Conservation (phyloP, 2,797 vertebrate species). For the Sebastes matsubarae region DNA sequence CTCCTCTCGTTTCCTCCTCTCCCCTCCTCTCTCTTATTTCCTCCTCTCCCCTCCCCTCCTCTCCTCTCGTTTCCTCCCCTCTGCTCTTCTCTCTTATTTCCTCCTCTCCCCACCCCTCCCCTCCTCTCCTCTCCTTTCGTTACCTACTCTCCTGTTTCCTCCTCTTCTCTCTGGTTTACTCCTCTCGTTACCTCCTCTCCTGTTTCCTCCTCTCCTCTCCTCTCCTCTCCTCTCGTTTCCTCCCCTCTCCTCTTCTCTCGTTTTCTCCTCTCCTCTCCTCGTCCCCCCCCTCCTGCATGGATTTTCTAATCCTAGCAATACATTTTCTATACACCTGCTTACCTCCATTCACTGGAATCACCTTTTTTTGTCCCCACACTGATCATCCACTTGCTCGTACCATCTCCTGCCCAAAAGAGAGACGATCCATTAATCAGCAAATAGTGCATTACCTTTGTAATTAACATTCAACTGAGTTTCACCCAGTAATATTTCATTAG, state of each 20-base stretch:
- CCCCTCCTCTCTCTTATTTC: not conserved
- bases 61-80: not conserved
- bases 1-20: not conserved
- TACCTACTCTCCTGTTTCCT: not conserved
- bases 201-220: not conserved
- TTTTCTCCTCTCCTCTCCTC: not conserved
- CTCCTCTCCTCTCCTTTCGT: too few relatives aligned
- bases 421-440: constrained; percentile 98
- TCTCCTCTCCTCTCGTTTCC: not conserved
- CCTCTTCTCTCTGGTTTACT: not conserved
- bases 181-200: not conserved
- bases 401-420: constrained; percentile 81
- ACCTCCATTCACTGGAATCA: constrained; percentile 40
- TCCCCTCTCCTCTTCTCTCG: not conserved
- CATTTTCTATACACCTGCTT: constrained; percentile 51
- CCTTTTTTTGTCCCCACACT: constrained; percentile 46
- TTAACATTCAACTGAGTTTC: constrained; percentile 96
- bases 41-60: not conserved
- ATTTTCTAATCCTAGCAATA: constrained; percentile 8
- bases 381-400: constrained; percentile 60
- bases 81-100: not conserved
- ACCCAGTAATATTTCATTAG: constrained; percentile 95
- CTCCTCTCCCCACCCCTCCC: too few relatives aligned
- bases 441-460: constrained; percentile 97
- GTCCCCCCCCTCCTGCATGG: not conserved